Evolutionary conservation across 2,888 invertebrate species (phyloP).

Genomic region (Eristalinus aeneus): DNA sequence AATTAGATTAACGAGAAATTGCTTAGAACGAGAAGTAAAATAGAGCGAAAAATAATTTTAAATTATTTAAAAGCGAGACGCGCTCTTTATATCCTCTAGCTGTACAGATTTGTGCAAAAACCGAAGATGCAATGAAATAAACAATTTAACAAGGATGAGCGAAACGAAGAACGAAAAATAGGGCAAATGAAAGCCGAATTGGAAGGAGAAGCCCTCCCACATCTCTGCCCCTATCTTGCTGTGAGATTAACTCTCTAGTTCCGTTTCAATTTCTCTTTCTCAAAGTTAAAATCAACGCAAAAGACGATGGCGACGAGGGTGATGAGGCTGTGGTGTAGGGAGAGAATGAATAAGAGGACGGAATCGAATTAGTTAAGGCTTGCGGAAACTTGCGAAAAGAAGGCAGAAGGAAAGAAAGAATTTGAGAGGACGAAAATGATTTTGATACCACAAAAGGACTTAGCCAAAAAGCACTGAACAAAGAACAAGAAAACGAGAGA

Average conservation of each 20-base stretch:
- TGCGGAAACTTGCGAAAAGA: constrained; percentile 50
- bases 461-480: constrained; percentile 32
- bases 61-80: constrained; percentile 35
- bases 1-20: constrained; percentile 64
- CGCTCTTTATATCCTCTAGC: background rate
- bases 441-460: constrained; percentile 54
- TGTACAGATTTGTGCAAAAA: background rate
- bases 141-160: constrained; percentile 54
- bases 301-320: background rate
- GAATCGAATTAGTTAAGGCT: constrained; percentile 67
- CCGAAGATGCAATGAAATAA: constrained; percentile 48
- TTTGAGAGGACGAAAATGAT: constrained; percentile 34
- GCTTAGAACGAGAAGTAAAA: constrained; percentile 55
- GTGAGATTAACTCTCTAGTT: constrained; percentile 49
- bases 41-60: constrained; percentile 53
- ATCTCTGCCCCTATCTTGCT: constrained; percentile 21
- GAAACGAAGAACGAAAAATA: background rate
- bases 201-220: background rate
- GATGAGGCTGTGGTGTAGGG: constrained; percentile 18
- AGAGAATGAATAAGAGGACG: constrained; percentile 31
- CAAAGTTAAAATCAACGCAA: constrained; percentile 36
- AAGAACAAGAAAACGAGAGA: background rate
- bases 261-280: constrained; percentile 42
- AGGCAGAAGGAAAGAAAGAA: background rate
- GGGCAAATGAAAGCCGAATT: constrained; percentile 33